A percentile compares a stretch with the other conserved stretches of the same genome.
phyloP scores from a whole-genome alignment of 2,113 vertebrate species.

The Paedocypris sp. region DNA sequence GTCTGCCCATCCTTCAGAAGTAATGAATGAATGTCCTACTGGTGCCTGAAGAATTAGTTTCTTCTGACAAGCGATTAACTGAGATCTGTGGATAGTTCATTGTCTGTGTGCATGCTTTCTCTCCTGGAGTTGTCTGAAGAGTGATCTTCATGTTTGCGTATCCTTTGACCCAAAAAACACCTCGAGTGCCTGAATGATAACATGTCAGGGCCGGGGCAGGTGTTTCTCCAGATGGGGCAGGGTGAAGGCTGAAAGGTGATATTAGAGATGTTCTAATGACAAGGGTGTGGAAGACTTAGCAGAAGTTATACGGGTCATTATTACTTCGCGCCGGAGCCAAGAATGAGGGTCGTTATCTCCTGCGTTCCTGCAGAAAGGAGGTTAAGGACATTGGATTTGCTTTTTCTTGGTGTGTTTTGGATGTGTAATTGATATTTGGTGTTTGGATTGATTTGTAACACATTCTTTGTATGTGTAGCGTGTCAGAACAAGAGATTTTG shows the following conservation, averaged over 20 bases:
- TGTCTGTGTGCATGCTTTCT: background rate
- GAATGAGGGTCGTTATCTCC: background rate
- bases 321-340: background rate
- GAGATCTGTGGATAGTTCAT: background rate
- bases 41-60: conserved; percentile 20
- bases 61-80: background rate
- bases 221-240: conserved; percentile 14
- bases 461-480: too few relatives aligned
- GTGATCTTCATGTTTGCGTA: conserved; percentile 6
- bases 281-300: background rate
- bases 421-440: background rate
- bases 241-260: background rate
- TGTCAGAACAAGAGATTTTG: background rate
- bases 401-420: background rate
- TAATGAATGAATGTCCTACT: background rate
- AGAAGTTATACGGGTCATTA: conserved; percentile 31
- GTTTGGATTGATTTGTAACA: background rate
- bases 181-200: background rate
- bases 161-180: background rate
- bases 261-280: conserved; percentile 26
- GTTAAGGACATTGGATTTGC: background rate
- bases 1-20: background rate
- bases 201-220: background rate
- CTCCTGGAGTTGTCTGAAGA: conserved; percentile 14
- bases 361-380: conserved; percentile 9